These are phyloP conservation scores for Lasioglossum baleicum DNA, from an alignment of 1,140 invertebrate genomes.

Conservation along the genomic window DNA sequence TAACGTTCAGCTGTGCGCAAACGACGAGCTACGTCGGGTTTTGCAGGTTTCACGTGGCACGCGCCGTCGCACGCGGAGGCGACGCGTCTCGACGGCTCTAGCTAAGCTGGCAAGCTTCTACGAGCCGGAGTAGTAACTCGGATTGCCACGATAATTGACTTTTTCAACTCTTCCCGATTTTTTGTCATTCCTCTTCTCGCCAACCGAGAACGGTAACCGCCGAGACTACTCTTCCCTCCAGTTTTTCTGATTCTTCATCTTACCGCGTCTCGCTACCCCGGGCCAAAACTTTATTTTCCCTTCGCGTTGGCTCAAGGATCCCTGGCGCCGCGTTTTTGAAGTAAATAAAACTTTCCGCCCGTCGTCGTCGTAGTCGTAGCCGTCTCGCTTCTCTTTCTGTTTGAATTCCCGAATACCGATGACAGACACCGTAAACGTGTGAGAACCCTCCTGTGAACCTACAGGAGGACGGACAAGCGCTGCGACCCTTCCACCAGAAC, in stretches of 20 bases:
- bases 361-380: neutral
- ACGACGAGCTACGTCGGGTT: neutral
- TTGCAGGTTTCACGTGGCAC: neutral
- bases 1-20: conserved; percentile 10
- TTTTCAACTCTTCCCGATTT: conserved; percentile 55
- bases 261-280: conserved; percentile 26
- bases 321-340: conserved; percentile 63
- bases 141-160: conserved; percentile 56
- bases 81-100: too few relatives aligned
- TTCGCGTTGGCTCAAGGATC: conserved; percentile 46
- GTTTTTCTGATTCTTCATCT: neutral
- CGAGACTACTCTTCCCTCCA: conserved; percentile 4
- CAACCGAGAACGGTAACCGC: conserved; percentile 24
- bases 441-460: neutral
- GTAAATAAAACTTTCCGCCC: conserved; percentile 61
- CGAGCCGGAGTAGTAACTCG: conserved; percentile 17
- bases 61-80: neutral
- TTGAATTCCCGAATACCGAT: conserved; percentile 48
- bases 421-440: conserved; percentile 50
- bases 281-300: conserved; percentile 58
- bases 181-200: conserved; percentile 32
- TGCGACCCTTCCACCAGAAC: neutral
- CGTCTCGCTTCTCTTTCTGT: conserved; percentile 35
- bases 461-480: too few relatives aligned
- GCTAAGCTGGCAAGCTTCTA: conserved; percentile 28